Conservation (phyloP, 92 coral and sea anemone species). For the Phenganax subtilis region DNA sequence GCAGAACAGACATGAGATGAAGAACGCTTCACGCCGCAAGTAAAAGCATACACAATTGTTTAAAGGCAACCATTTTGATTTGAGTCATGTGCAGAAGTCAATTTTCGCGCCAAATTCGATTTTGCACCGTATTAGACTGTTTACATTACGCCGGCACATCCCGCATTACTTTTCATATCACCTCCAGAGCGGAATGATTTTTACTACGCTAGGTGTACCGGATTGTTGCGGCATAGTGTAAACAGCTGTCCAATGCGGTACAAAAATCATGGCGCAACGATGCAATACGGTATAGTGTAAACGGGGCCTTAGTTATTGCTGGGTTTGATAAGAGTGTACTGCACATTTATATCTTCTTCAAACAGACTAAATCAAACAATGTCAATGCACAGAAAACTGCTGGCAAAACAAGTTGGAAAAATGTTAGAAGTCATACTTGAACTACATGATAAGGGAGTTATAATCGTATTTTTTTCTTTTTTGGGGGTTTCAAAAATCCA, state of each 20-base stretch:
- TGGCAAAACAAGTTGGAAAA: not conserved
- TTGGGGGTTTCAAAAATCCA: slow-evolving; percentile 9
- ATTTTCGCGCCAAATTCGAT: slow-evolving; percentile 30
- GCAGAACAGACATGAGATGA: slow-evolving; percentile 16
- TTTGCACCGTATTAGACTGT: slow-evolving; percentile 35
- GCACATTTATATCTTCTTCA: too few relatives aligned
- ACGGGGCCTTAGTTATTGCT: slow-evolving; percentile 11
- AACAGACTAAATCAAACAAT: too few relatives aligned
- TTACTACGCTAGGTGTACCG: slow-evolving; percentile 34
- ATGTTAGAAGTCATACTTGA: not conserved
- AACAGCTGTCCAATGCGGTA: slow-evolving; percentile 42
- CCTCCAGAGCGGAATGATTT: slow-evolving; percentile 45
- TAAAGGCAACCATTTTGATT: slow-evolving; percentile 18
- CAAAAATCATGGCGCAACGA: slow-evolving; percentile 36
- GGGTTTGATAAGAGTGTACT: not conserved
- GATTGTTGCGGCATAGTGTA: slow-evolving; percentile 37
- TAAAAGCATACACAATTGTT: slow-evolving; percentile 6
- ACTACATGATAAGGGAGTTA: not conserved
- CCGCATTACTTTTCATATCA: slow-evolving; percentile 50
- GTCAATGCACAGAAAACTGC: too few relatives aligned
- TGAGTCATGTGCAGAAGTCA: not conserved
- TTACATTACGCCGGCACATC: slow-evolving; percentile 36
- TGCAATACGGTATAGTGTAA: slow-evolving; percentile 45
- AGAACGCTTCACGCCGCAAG: slow-evolving; percentile 23
- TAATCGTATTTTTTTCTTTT: not conserved